These are phyloP conservation scores for Istiophorus platypterus DNA, from an alignment of 2,113 vertebrate species.

Conservation along the genomic window DNA sequence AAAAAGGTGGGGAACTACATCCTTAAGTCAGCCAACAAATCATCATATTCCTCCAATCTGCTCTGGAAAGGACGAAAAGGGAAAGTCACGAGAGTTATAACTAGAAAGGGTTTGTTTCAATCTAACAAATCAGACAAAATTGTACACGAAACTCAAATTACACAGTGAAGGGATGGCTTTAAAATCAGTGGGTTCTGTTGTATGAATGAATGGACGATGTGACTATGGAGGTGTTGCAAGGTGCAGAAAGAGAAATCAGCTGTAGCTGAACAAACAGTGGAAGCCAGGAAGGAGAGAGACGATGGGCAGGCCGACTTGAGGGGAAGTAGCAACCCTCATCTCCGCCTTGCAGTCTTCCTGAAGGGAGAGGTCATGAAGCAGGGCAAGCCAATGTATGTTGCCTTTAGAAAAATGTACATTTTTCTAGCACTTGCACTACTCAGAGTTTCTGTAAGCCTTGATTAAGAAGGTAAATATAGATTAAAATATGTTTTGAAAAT, in stretches of 20 bases:
- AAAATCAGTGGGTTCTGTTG: too few relatives aligned
- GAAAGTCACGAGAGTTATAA: too few relatives aligned
- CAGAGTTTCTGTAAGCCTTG: not conserved
- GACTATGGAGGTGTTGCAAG: not conserved
- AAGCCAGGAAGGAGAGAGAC: not conserved
- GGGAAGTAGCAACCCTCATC: not conserved
- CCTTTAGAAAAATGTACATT: not conserved
- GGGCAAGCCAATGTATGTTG: not conserved
- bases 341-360: not conserved
- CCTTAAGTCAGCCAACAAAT: not conserved
- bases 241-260: not conserved
- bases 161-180: too few relatives aligned
- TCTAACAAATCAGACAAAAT: too few relatives aligned
- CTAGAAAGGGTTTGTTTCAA: too few relatives aligned
- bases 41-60: too few relatives aligned
- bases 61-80: too few relatives aligned
- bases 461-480: not conserved
- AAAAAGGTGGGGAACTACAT: not conserved
- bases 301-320: not conserved
- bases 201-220: not conserved
- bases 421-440: not conserved
- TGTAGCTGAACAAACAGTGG: not conserved
- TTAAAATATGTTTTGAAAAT: not conserved
- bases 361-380: not conserved
- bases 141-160: too few relatives aligned